Percentiles rank a stretch among this genome's conserved stretches.
Evolutionary conservation across 2,797 vertebrate species (phyloP).

Genomic region (Chaetodon trifasciatus): DNA sequence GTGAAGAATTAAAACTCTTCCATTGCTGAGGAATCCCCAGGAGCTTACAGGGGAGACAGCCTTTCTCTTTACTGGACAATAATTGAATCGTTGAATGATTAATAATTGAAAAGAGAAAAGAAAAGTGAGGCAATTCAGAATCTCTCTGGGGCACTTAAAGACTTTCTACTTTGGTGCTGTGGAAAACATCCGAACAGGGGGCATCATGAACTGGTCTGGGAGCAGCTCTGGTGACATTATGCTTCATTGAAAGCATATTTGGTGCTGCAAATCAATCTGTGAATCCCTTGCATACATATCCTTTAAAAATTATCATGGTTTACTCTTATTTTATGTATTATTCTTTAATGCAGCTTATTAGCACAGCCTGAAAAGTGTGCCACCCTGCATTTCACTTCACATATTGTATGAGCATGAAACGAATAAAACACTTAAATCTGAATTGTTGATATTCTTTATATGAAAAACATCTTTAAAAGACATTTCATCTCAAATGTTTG

Average conservation of each 20-base stretch:
- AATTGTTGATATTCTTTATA: background rate
- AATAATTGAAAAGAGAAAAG: constrained; percentile 41
- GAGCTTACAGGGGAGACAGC: background rate
- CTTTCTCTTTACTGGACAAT: constrained; percentile 9
- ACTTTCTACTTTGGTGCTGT: constrained; percentile 6
- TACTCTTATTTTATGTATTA: background rate
- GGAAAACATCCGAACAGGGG: background rate
- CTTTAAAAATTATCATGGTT: background rate
- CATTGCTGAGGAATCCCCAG: constrained; percentile 6
- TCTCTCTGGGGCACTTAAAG: constrained; percentile 13
- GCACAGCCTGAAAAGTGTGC: background rate
- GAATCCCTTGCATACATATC: background rate
- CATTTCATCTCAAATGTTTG: background rate
- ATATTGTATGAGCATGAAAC: background rate
- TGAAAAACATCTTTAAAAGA: background rate
- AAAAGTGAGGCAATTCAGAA: constrained; percentile 10
- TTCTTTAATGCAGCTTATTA: background rate
- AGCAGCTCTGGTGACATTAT: background rate
- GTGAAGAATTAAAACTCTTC: background rate
- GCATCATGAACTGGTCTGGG: background rate
- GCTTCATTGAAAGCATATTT: background rate
- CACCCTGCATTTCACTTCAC: background rate
- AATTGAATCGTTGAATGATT: constrained; percentile 31
- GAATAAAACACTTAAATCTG: background rate
- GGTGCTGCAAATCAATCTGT: background rate